Evolutionary conservation across 2,797 vertebrate species (phyloP).

Genomic region (Sciaenops ocellatus): DNA sequence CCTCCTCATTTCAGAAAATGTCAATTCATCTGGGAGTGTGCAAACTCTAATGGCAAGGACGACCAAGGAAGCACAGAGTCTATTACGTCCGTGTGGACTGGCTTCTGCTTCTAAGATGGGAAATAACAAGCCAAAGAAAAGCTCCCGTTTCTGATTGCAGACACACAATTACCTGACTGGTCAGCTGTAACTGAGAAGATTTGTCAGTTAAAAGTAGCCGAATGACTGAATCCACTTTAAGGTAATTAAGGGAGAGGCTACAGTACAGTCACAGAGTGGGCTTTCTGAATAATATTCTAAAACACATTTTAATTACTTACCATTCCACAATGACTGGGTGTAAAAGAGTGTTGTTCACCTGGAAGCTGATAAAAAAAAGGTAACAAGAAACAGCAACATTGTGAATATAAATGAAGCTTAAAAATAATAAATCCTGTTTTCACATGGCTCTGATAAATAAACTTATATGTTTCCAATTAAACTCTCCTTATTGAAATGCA

Average conservation of each 20-base stretch:
- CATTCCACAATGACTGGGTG: constrained; percentile 96
- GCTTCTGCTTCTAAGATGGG: constrained; percentile 35
- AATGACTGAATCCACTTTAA: constrained; percentile 7
- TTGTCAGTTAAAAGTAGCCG: constrained; percentile 1
- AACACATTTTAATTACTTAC: constrained; percentile 80
- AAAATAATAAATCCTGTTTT: too few species aligned
- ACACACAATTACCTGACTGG: constrained; percentile 12
- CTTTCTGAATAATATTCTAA: not conserved
- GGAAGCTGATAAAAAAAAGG: constrained; percentile 83
- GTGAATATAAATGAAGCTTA: constrained; percentile 2
- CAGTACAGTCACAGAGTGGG: not conserved
- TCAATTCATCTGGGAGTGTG: constrained; percentile 70
- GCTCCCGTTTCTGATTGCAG: constrained; percentile 29
- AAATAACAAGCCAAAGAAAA: constrained; percentile 11
- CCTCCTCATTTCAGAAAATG: constrained; percentile 76
- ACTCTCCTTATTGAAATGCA: not conserved
- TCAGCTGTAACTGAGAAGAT: constrained; percentile 1
- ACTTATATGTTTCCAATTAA: not conserved
- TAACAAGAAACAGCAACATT: not conserved
- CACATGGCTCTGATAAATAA: not conserved
- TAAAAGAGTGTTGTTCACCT: constrained; percentile 91
- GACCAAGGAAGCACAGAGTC: constrained; percentile 75
- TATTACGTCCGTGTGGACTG: constrained; percentile 61
- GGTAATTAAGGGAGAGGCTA: not conserved
- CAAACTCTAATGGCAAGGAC: constrained; percentile 74